phyloP scores from a whole-genome alignment of 2,797 vertebrate species.

The Falco peregrinus region DNA sequence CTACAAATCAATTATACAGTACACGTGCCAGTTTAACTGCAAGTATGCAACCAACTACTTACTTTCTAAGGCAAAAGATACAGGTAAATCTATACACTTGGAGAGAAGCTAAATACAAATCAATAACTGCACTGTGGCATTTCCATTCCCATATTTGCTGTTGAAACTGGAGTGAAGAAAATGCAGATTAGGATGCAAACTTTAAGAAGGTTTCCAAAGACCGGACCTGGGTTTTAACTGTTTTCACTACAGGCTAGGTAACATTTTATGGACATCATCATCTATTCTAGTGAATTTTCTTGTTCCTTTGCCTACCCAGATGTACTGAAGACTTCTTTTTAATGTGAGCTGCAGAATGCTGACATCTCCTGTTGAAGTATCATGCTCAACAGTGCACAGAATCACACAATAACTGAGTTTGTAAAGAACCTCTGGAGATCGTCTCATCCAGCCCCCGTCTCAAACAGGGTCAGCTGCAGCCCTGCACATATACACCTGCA shows the following conservation, averaged over 20 bases:
- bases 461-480: not conserved
- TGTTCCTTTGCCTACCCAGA: not conserved
- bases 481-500: not conserved
- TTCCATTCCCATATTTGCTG: not conserved
- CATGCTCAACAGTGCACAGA: not conserved
- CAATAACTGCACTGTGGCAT: not conserved
- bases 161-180: not conserved
- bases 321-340: not conserved
- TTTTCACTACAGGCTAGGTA: not conserved
- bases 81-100: not conserved
- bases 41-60: not conserved
- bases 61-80: not conserved
- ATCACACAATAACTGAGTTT: not conserved
- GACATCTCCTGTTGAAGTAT: slow-evolving; percentile 37
- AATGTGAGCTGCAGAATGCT: slow-evolving; percentile 40
- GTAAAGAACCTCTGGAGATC: not conserved
- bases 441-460: not conserved
- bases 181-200: not conserved
- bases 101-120: not conserved
- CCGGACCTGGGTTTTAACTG: not conserved
- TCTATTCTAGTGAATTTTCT: not conserved
- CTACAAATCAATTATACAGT: not conserved
- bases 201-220: not conserved
- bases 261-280: not conserved
- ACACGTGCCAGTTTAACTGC: not conserved